A percentile compares a stretch with the other conserved stretches of the same genome.
These are phyloP conservation scores for Epicampocera succincta DNA, from an alignment of 2,888 invertebrate species.

Conservation along the genomic window DNA sequence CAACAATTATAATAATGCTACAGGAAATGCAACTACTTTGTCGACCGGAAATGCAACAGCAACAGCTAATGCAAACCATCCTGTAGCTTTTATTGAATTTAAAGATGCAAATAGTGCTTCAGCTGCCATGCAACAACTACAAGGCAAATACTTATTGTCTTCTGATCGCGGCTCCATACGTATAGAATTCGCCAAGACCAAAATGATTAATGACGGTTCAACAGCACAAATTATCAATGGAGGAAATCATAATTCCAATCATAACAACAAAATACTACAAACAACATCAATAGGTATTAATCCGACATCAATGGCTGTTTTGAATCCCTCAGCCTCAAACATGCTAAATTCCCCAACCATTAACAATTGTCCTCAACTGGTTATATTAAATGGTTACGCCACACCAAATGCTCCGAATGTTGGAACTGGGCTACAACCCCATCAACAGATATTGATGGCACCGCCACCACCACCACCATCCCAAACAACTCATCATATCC, in stretches of 20 bases:
- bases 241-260: constrained; percentile 48
- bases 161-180: constrained; percentile 98
- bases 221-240: constrained; percentile 66
- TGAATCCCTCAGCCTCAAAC: constrained; percentile 60
- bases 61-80: constrained; percentile 83
- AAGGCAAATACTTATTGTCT: constrained; percentile 97
- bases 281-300: constrained; percentile 39
- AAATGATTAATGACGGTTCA: constrained; percentile 90
- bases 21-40: constrained; percentile 60
- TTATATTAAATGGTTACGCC: constrained; percentile 74
- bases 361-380: constrained; percentile 72
- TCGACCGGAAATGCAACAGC: constrained; percentile 59
- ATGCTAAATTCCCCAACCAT: constrained; percentile 56
- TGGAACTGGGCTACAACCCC: constrained; percentile 46
- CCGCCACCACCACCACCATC: constrained; percentile 56
- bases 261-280: constrained; percentile 62
- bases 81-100: constrained; percentile 99
- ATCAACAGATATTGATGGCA: constrained; percentile 62
- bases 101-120: constrained; percentile 95
- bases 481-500: constrained; percentile 35
- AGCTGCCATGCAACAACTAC: constrained; percentile 95
- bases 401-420: constrained; percentile 8
- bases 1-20: constrained; percentile 59
- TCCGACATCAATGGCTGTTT: constrained; percentile 63
- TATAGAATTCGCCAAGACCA: constrained; percentile 99